Conservation (phyloP, 2,797 vertebrate species). For the Taeniopygia guttata region DNA sequence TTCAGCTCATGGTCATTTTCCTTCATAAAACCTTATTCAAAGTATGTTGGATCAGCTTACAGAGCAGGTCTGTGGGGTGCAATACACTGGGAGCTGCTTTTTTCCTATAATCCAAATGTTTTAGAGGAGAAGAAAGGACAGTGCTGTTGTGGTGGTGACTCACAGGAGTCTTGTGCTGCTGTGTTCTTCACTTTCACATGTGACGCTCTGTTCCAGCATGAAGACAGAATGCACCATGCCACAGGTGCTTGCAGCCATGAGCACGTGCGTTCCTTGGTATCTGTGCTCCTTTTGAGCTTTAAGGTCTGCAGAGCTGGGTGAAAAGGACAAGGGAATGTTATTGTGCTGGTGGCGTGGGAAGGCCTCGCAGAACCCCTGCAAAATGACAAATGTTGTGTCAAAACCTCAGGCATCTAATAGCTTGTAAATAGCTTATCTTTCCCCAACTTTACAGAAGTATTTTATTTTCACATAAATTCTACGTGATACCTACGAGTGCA, state of each 20-base stretch:
- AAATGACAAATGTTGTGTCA: not conserved
- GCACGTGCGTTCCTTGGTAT: not conserved
- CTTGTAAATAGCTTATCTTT: not conserved
- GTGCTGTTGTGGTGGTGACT: not conserved
- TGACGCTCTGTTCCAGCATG: not conserved
- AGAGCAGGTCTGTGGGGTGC: not conserved
- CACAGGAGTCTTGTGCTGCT: not conserved
- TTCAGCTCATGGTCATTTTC: not conserved
- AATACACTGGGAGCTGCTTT: not conserved
- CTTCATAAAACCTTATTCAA: not conserved
- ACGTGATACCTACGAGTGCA: not conserved
- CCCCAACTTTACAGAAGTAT: not conserved
- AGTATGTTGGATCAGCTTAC: not conserved
- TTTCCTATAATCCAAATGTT: not conserved
- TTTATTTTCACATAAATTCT: not conserved
- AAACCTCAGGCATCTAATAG: not conserved
- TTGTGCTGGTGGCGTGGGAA: not conserved
- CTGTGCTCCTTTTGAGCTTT: not conserved
- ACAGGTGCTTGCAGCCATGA: not conserved
- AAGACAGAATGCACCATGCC: accelerated
- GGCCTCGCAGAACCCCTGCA: not conserved
- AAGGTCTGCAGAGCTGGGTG: not conserved
- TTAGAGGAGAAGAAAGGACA: not conserved
- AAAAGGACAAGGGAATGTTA: not conserved
- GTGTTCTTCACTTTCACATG: not conserved